Evolutionary conservation across 2,113 vertebrate genomes (phyloP), one percentile per base, ranked within the genome.

Genomic region (Ciconia maguari): DNA sequence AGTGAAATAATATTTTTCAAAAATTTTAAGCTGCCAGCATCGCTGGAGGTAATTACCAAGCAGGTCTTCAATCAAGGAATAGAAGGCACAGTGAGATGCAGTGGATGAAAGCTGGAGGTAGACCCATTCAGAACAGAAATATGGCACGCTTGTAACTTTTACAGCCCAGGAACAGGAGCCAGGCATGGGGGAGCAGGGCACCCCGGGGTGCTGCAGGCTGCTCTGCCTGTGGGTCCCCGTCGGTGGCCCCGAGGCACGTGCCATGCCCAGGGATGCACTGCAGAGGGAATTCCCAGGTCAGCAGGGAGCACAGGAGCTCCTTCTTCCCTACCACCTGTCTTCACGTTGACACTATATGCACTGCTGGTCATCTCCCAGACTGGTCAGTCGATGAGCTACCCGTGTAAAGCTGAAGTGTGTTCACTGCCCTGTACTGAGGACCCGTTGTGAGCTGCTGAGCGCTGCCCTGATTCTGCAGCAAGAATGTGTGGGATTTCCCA

Each of bases 191-290:
- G 3, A 69, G 34, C 3, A 5, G 32, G 52, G 34, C 36, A 86
- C 6, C 10, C 30, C 0, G 4, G 51, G 61, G 57, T 79, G 44
- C 32, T 72, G 38, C 36, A 32, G 48, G 42, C n/a, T 83, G 20
- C 77, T 64, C 38, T 55, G 48, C 41, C 60, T 2, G 1, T 17
- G 34, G 34, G 27, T 62, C 16, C 51, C 17, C 1, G 0, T 0
- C 24, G 66, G 26, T 79, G 70, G 18, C 83, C 61, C 76, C 17
- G 46, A 38, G 55, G 30, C 12, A 81, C 1, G 0, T 20, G 46
- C 51, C 41, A 26, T 32, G 83, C 36, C n/a, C 30, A 3, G 48
- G 61, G 61, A 25, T 22, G 34, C 1, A 2, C 30, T 41, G 24
- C 16, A 26, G 38, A 55, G 16, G 36, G 48, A 26, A 17, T 57